Evolutionary conservation across 2,888 invertebrate species (phyloP).

Genomic region (Amorpha juglandis): DNA sequence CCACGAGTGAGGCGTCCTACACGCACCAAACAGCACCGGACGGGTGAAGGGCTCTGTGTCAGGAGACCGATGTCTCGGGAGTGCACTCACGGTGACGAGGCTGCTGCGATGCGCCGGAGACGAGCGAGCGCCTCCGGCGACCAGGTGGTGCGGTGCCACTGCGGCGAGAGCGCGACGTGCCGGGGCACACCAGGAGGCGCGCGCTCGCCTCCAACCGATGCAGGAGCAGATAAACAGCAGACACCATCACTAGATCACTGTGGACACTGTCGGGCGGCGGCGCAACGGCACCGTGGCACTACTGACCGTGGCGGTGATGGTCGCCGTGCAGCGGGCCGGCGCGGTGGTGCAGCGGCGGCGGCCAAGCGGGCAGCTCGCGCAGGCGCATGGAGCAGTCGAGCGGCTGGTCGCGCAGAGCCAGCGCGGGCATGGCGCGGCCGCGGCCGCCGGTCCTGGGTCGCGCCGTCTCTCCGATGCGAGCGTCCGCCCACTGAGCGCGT

Average conservation of each 20-base stretch:
- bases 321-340: slow-evolving; percentile 41
- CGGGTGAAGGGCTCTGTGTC: background rate
- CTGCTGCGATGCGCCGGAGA: slow-evolving; percentile 17
- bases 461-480: slow-evolving; percentile 70
- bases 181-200: background rate
- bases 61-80: background rate
- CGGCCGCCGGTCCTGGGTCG: slow-evolving; percentile 82
- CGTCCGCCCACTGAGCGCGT: slow-evolving; percentile 76
- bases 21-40: background rate
- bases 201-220: slow-evolving; percentile 7
- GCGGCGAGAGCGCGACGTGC: background rate
- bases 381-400: slow-evolving; percentile 89
- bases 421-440: slow-evolving; percentile 86
- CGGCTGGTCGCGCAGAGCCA: slow-evolving; percentile 86
- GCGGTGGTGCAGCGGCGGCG: slow-evolving; percentile 55
- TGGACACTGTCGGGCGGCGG: slow-evolving; percentile 34
- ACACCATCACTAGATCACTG: slow-evolving; percentile 15
- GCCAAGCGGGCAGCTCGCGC: slow-evolving; percentile 76
- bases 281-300: slow-evolving; percentile 36
- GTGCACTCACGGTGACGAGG: background rate
- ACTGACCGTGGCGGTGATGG: slow-evolving; percentile 71
- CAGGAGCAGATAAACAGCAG: slow-evolving; percentile 22
- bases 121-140: slow-evolving; percentile 4
- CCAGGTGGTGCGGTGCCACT: background rate
- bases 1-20: background rate